phyloP scores from a whole-genome alignment of 2,888 invertebrate species.

The Erynnis tages region DNA sequence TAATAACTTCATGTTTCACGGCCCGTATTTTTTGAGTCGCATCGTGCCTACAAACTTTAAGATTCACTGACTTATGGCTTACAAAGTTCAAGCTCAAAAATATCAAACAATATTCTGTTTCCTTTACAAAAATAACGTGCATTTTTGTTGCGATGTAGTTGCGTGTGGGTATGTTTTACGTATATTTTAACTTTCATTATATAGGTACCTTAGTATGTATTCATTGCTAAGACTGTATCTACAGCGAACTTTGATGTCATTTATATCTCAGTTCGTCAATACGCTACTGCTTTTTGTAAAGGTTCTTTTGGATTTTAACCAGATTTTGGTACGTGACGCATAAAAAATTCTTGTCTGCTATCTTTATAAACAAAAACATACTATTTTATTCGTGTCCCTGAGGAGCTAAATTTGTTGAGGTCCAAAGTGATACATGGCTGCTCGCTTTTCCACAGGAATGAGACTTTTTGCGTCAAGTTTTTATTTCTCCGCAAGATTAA shows the following conservation, averaged over 20 bases:
- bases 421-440: constrained; percentile 13
- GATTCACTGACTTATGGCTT: neutral
- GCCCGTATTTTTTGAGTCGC: neutral
- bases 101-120: no score
- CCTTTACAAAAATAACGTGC: no score
- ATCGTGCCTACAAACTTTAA: neutral
- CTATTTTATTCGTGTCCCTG: neutral
- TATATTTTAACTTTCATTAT: no score
- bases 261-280: no score
- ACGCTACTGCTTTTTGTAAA: no score
- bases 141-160: no score
- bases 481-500: neutral
- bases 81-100: no score
- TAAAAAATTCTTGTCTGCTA: neutral
- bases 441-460: constrained; percentile 3
- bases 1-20: constrained; percentile 14
- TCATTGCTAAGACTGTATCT: no score
- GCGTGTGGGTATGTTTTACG: no score
- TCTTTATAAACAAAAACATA: constrained; percentile 2
- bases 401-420: constrained; percentile 3
- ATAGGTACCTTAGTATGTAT: no score
- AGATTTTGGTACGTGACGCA: neutral
- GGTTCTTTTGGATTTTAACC: no score
- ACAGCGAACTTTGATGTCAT: no score
- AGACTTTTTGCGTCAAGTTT: neutral